phyloP scores from a whole-genome alignment of 2,797 vertebrate species.

The Triplophysa bombifrons region DNA sequence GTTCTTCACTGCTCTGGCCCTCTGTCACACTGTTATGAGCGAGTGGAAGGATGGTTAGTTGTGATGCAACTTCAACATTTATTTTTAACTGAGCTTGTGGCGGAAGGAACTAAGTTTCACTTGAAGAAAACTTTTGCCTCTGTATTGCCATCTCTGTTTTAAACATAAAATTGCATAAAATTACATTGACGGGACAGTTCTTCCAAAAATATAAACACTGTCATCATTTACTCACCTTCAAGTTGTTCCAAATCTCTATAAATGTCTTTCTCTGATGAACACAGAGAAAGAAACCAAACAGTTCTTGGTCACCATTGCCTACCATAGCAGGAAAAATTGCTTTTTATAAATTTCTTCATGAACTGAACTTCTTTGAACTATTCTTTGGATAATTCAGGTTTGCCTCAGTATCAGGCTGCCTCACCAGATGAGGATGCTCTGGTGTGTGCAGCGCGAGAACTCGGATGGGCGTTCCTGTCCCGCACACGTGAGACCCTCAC shows the following conservation, averaged over 20 bases:
- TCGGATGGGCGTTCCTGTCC: slow-evolving; percentile 88
- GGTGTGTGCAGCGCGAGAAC: slow-evolving; percentile 83
- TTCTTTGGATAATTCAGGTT: slow-evolving; percentile 67
- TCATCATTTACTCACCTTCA: neutral
- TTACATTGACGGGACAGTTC: too few relatives aligned
- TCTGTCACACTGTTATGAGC: slow-evolving; percentile 93
- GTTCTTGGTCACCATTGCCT: too few relatives aligned
- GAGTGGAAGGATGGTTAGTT: slow-evolving; percentile 81
- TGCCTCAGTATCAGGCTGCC: slow-evolving; percentile 87
- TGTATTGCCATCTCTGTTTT: too few relatives aligned
- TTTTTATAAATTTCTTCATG: too few relatives aligned
- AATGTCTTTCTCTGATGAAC: too few relatives aligned
- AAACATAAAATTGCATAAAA: too few relatives aligned
- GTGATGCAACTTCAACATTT: neutral
- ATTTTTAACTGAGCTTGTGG: neutral
- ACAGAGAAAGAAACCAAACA: too few relatives aligned
- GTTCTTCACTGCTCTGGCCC: slow-evolving; percentile 85
- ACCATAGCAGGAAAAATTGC: too few relatives aligned
- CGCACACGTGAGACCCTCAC: slow-evolving; percentile 86
- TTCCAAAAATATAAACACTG: neutral
- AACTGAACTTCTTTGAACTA: too few relatives aligned
- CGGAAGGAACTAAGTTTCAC: too few relatives aligned
- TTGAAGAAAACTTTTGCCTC: too few relatives aligned
- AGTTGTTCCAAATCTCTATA: too few relatives aligned
- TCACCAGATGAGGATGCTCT: slow-evolving; percentile 93